A percentile compares a stretch with the other conserved stretches of the same genome.
phyloP scores from a whole-genome alignment of 2,888 invertebrate species.

The Hypsopygia costalis region DNA sequence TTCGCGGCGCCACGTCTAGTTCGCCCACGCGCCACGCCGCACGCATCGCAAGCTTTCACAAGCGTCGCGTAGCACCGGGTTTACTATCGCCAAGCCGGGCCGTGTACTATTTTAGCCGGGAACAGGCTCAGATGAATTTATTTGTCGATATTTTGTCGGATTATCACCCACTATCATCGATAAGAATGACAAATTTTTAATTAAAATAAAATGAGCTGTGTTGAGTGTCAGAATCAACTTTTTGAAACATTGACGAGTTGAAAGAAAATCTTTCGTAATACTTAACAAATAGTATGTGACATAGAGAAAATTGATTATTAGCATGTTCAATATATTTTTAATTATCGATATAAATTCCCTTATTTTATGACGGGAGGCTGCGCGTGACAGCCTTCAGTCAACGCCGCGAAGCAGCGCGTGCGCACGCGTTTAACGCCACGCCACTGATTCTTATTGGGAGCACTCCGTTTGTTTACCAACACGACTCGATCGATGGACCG shows the following conservation, averaged over 20 bases:
- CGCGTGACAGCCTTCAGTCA: conserved; percentile 71
- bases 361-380: conserved; percentile 56
- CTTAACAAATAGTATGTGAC: background rate
- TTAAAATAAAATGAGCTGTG: background rate
- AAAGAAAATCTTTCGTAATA: background rate
- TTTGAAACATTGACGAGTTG: background rate
- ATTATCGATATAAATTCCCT: conserved; percentile 28
- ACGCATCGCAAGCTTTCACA: conserved; percentile 71
- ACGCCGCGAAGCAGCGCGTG: conserved; percentile 64
- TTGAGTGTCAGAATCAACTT: background rate
- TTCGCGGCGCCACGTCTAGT: conserved; percentile 58
- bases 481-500: conserved; percentile 37
- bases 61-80: conserved; percentile 39
- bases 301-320: background rate
- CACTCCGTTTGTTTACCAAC: conserved; percentile 61
- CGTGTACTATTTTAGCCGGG: conserved; percentile 15
- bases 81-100: conserved; percentile 31
- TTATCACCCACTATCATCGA: conserved; percentile 15
- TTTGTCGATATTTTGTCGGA: conserved; percentile 15
- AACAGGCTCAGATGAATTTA: conserved; percentile 12
- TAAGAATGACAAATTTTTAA: conserved; percentile 1
- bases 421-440: conserved; percentile 58
- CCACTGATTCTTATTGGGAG: conserved; percentile 27
- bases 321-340: background rate
- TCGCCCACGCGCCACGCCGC: conserved; percentile 68